These are phyloP conservation scores for Acromyrmex echinatior DNA, from an alignment of 1,140 invertebrate genomes.

Conservation along the genomic window DNA sequence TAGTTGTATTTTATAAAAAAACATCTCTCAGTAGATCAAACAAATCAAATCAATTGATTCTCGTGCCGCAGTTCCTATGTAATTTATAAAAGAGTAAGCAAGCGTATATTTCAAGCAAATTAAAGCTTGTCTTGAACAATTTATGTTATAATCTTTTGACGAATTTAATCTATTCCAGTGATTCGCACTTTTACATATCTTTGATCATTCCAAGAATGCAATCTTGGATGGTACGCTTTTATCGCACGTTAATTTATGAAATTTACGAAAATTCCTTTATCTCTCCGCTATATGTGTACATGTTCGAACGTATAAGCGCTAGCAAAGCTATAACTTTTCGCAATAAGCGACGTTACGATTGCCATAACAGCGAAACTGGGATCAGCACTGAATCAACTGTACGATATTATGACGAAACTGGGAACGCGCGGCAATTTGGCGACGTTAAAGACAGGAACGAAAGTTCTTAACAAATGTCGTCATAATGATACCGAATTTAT, in stretches of 20 bases:
- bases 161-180: constrained; percentile 24
- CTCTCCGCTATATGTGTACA: neutral
- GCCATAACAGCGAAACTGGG: constrained; percentile 45
- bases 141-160: constrained; percentile 22
- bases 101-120: neutral
- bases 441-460: constrained; percentile 25
- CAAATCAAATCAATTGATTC: neutral
- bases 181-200: constrained; percentile 20
- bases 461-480: constrained; percentile 46
- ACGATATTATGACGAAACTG: constrained; percentile 18
- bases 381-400: constrained; percentile 38
- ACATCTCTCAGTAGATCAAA: neutral
- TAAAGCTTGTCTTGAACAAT: neutral
- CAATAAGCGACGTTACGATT: constrained; percentile 43
- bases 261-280: constrained; percentile 39
- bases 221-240: neutral
- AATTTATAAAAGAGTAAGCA: neutral
- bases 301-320: constrained; percentile 12
- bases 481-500: constrained; percentile 48
- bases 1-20: too few relatives aligned
- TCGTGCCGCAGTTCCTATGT: neutral
- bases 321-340: constrained; percentile 56
- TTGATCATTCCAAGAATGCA: constrained; percentile 10
- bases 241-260: constrained; percentile 56
- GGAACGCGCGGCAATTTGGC: neutral